A percentile compares a stretch with the other conserved stretches of the same genome.
These are phyloP conservation scores for Lissonota sp. DNA, from an alignment of 2,888 invertebrate genomes.

Conservation along the genomic window DNA sequence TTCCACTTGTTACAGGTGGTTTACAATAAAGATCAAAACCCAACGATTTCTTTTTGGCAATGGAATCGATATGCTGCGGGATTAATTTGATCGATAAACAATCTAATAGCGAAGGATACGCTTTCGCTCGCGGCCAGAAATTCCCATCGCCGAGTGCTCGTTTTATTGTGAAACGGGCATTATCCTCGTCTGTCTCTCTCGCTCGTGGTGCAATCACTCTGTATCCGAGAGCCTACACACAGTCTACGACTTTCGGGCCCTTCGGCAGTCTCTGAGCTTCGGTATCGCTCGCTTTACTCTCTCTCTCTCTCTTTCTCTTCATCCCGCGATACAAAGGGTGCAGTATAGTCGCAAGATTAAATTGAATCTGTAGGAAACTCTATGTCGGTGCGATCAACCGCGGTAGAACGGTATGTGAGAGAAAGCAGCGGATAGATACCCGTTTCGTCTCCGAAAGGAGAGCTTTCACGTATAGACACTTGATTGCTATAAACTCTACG, in stretches of 20 bases:
- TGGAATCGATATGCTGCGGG: background rate
- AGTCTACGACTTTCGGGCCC: conserved; percentile 21
- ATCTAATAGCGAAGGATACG: background rate
- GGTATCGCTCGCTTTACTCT: conserved; percentile 4
- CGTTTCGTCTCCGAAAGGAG: conserved; percentile 21
- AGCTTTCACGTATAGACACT: too few relatives aligned
- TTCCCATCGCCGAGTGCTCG: conserved; percentile 3
- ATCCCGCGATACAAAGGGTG: conserved; percentile 59
- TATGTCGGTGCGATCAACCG: conserved; percentile 69
- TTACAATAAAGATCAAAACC: background rate
- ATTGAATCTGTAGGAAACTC: conserved; percentile 74
- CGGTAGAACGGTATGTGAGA: conserved; percentile 48
- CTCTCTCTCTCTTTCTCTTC: conserved; percentile 28
- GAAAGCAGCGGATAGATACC: background rate
- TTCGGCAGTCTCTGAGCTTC: conserved; percentile 27
- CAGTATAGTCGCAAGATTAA: conserved; percentile 73
- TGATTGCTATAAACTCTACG: too few relatives aligned
- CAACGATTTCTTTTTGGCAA: too few relatives aligned
- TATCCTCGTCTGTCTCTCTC: conserved; percentile 17
- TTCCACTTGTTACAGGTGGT: background rate
- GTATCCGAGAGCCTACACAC: conserved; percentile 23
- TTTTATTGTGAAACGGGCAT: conserved; percentile 27
- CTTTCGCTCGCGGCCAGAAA: background rate
- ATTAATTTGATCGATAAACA: conserved; percentile 2
- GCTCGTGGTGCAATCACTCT: conserved; percentile 48